phyloP scores from a whole-genome alignment of 2,113 vertebrate genomes.

The Noctilio leporinus region DNA sequence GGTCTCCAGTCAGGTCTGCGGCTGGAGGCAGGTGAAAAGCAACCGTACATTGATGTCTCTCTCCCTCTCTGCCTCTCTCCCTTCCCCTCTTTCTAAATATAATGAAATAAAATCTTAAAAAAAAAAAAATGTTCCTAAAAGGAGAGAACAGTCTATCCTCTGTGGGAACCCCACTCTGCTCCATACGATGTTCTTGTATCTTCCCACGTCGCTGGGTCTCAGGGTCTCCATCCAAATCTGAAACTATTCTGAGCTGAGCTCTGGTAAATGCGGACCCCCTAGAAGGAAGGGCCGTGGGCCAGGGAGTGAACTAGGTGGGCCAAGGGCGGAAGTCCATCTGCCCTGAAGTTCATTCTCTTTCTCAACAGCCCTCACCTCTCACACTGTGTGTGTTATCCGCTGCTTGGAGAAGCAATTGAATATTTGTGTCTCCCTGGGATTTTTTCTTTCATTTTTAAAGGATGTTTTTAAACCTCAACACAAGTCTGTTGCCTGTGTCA shows the following conservation, averaged over 20 bases:
- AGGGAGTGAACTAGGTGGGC: too few relatives aligned
- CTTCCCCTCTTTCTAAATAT: too few relatives aligned
- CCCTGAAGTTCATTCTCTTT: neutral
- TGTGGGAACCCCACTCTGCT: neutral
- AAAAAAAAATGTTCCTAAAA: neutral
- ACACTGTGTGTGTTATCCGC: neutral
- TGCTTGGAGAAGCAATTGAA: neutral
- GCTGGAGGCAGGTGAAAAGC: too few relatives aligned
- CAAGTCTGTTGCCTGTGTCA: neutral
- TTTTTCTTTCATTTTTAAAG: too few relatives aligned
- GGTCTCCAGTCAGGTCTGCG: too few relatives aligned
- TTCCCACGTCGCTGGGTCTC: neutral
- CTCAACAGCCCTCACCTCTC: neutral
- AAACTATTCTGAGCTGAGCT: neutral
- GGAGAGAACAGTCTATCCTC: neutral
- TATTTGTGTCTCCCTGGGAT: neutral
- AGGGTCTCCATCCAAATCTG: neutral
- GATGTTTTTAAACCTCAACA: neutral
- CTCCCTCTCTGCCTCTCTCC: too few relatives aligned
- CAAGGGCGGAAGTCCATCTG: neutral
- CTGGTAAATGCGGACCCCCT: neutral
- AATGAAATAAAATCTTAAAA: too few relatives aligned
- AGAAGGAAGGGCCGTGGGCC: neutral
- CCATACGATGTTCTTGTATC: neutral
- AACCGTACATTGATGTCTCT: too few relatives aligned